Evolutionary conservation across 2,888 invertebrate species (phyloP).

Genomic region (Callyntrura sp.): DNA sequence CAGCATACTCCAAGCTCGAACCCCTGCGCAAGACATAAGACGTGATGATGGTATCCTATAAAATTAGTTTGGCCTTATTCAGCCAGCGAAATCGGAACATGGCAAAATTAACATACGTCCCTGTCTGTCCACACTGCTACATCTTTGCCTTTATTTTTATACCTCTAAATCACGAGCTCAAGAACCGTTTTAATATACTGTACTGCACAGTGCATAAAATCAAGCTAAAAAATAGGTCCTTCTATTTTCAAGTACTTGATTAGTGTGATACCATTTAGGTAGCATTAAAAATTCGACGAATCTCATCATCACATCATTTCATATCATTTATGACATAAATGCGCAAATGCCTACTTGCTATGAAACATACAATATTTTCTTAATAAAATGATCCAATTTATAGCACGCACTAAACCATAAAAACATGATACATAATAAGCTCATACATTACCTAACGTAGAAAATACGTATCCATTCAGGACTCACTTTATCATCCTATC

Average conservation of each 20-base stretch:
- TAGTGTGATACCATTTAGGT: background rate
- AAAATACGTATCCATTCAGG: conserved; percentile 4
- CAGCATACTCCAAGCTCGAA: background rate
- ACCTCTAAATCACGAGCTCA: background rate
- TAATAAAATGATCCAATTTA: conserved; percentile 25
- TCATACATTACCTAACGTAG: background rate
- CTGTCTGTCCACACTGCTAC: conserved; percentile 49
- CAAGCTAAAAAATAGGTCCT: background rate
- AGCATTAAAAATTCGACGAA: background rate
- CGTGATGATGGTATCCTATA: conserved; percentile 13
- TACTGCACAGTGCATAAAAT: background rate
- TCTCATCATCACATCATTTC: conserved; percentile 8
- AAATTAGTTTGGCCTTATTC: conserved; percentile 73
- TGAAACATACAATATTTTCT: background rate
- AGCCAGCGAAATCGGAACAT: conserved; percentile 64
- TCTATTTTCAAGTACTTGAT: background rate
- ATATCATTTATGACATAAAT: conserved; percentile 2
- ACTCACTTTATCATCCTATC: conserved; percentile 24
- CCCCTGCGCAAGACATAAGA: background rate
- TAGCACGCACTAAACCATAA: conserved; percentile 3
- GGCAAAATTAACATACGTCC: conserved; percentile 66
- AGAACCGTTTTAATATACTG: conserved; percentile 4
- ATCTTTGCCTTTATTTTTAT: background rate
- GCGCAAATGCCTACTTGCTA: background rate
- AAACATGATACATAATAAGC: background rate